A percentile compares a stretch with the other conserved stretches of the same genome.
phyloP scores from a whole-genome alignment of 2,113 vertebrate genomes.

The Vicugna pacos region DNA sequence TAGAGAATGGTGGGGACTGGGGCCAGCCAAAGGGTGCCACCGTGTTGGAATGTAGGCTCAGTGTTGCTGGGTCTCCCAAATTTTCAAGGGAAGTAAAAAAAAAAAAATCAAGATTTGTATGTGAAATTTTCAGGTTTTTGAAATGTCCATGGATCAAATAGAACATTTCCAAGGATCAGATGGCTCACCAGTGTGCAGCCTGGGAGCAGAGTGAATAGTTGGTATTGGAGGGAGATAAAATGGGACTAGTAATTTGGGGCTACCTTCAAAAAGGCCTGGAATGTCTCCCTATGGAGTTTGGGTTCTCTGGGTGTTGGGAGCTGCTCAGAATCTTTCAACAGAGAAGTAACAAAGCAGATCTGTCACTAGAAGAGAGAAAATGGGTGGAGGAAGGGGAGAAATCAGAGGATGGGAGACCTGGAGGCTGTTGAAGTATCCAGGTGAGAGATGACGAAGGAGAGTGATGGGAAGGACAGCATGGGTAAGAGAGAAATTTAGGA shows the following conservation, averaged over 20 bases:
- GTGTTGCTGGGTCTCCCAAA: neutral
- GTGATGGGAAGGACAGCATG: fast-evolving
- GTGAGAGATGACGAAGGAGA: neutral
- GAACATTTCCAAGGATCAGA: neutral
- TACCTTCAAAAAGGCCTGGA: neutral
- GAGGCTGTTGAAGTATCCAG: neutral
- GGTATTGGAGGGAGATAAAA: fast-evolving
- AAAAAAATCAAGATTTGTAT: neutral
- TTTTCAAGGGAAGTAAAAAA: neutral
- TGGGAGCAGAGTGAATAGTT: fast-evolving
- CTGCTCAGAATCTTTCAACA: neutral
- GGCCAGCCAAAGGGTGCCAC: neutral
- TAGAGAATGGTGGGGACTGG: no score
- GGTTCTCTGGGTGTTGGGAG: neutral
- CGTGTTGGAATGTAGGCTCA: neutral
- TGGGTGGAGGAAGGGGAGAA: neutral
- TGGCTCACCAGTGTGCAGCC: no score
- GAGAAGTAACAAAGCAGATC: neutral
- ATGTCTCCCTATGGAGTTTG: neutral
- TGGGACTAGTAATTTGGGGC: neutral
- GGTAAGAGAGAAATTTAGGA: neutral
- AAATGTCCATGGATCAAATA: neutral
- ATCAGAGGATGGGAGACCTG: neutral
- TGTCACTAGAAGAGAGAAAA: neutral
- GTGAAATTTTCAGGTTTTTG: neutral